Base-by-base conservation (phyloP, 2,888 invertebrate genomes). In the Eledone cirrhosa region DNA sequence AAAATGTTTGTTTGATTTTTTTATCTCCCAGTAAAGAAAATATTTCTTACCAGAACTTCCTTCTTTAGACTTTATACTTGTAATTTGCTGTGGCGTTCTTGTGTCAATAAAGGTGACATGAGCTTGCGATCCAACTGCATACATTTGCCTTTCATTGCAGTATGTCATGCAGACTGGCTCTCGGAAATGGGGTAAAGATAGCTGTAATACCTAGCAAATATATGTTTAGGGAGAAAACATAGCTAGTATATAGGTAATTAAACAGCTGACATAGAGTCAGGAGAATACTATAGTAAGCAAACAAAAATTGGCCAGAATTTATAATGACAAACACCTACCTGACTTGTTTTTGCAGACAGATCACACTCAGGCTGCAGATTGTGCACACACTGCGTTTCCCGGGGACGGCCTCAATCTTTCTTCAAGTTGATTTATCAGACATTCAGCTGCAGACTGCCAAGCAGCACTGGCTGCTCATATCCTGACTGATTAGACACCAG, bases 91-190 rank as follows among this genome's bases (percentile, higher is more conserved):
- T 63, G 84, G 85, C 41, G 82, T 82, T 85, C 97, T 93, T 47
- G 96, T 95, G 91, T 98, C 98, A 81, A 98, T 92, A 27, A 98
- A 92, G 76, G 97, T 93, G 0, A 97, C 96, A 90, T 97, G 96
- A 0, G 97, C 97, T 84, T 96, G 94, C 88, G 97, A 97, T 0
- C 98, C 98, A 74, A 98, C 95, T 1, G 97, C 97, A 91, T 98
- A 98, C 69, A 97, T 92, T 16, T 88, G 82, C 31, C 95, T 95
- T 87, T 94, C 94, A 80, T 95, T 95, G 91, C 97, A 95, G 0
- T 94, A 95, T 48, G 97, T 95, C 87, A 98, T 93, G 88, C 98
- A 98, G 53, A 97, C 97, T 89, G 97, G 97, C 91, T 98, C 98
- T 91, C 96, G 95, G 82, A 95, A 94, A 80, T 96, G 95, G 0